Base-by-base conservation (phyloP, 1,140 invertebrate species). In the Planococcus citri region DNA sequence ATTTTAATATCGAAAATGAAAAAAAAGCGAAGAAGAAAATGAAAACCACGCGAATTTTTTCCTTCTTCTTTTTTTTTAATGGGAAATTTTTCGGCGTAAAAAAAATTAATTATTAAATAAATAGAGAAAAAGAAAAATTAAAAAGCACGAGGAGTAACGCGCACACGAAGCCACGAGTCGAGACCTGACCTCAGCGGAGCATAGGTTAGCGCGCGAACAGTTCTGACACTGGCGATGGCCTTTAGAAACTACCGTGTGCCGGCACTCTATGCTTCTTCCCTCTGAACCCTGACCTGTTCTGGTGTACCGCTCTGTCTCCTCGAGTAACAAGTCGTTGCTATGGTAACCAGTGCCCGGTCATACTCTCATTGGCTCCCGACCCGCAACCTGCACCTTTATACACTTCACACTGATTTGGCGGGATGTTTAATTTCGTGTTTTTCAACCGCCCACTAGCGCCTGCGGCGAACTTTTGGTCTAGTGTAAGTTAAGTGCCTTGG, bases 281-380 rank as follows among this genome's bases (percentile, higher is more conserved):
- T 69, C 68, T 69, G 68, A 69, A 69, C 68, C 68, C 68, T 69
- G 68, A 69, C 68, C 68, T 69, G 68, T 41, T 41, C 68, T 37
- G 33, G 10, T n/a, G 41, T 51, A 51, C 41, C 41, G 12, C 12
- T 51, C 41, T 51, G 41, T 20, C 41, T 17, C 41, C 41, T 64
- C 25, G 60, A 27, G 60, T 64, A 64, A 64, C 60, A 64, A 21
- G 60, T 64, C 60, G 60, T 64, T 21, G 21, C 17, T 17, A 64
- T 64, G 60, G 60, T 64, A 64, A 64, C 60, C 25, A 21, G 60
- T 64, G 60, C 60, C 60, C 60, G 10, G 25, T 64, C 60, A 64
- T 64, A 64, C 60, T 64, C 60, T 64, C 60, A 64, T 64, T 64
- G 60, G 60, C 60, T 64, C 60, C 60, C 60, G 60, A 64, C 60